Percentiles rank a stretch among this genome's conserved stretches.
phyloP scores from a whole-genome alignment of 1,140 invertebrate species.

The Papilio machaon region DNA sequence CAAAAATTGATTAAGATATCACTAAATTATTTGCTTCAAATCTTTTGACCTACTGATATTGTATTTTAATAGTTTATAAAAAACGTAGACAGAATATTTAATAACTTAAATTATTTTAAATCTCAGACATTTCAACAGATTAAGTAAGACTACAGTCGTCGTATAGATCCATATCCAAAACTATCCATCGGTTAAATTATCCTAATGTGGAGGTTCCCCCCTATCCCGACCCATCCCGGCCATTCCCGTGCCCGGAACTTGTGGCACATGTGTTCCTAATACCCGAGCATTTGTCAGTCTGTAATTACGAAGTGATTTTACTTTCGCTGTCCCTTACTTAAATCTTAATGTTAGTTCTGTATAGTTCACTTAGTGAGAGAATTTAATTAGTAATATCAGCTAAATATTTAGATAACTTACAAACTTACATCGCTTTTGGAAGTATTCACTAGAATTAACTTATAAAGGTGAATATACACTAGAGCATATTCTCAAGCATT shows the following conservation, averaged over 20 bases:
- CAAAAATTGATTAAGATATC: too few species aligned
- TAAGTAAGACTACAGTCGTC: neutral
- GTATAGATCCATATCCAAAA: constrained; percentile 18
- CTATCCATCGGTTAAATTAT: constrained; percentile 33
- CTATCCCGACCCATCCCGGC: neutral
- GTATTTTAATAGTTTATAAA: too few species aligned
- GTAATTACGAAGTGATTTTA: constrained; percentile 78
- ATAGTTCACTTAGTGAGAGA: constrained; percentile 49
- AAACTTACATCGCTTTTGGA: neutral
- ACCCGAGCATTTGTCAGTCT: constrained; percentile 77
- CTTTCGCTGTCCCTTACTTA: constrained; percentile 73
- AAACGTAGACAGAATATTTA: too few species aligned
- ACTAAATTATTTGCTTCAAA: too few species aligned
- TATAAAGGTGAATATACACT: too few species aligned
- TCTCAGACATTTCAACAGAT: neutral
- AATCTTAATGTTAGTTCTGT: constrained; percentile 75
- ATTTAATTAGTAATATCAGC: neutral
- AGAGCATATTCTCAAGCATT: too few species aligned
- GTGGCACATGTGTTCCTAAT: constrained; percentile 77
- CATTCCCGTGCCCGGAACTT: constrained; percentile 47
- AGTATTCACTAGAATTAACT: neutral
- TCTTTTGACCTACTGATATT: too few species aligned
- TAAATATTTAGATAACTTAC: neutral
- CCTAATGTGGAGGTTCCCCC: constrained; percentile 4
- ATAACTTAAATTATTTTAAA: too few species aligned